Evolutionary conservation across 1,140 invertebrate species (phyloP).

Genomic region (Battus philenor): DNA sequence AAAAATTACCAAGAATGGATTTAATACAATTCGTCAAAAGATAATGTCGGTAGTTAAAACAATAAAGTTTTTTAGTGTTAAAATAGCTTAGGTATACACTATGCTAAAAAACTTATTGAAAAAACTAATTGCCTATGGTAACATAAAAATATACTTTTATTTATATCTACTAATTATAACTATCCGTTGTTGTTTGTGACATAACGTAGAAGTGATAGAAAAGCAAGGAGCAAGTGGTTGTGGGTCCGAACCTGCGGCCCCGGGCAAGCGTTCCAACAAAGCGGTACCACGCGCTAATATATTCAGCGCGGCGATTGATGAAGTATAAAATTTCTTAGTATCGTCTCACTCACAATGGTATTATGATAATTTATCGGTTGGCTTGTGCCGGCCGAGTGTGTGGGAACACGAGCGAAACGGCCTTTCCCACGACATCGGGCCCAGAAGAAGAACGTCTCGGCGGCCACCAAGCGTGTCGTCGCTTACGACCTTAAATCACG

Average conservation of each 20-base stretch:
- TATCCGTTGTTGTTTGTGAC: too few relatives aligned
- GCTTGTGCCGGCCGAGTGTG: slow-evolving; percentile 73
- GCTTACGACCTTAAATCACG: slow-evolving; percentile 43
- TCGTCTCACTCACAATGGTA: slow-evolving; percentile 74
- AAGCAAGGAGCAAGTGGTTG: slow-evolving; percentile 27
- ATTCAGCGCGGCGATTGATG: slow-evolving; percentile 72
- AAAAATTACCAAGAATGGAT: too few relatives aligned
- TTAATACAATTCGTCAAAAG: too few relatives aligned
- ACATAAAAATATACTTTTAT: too few relatives aligned
- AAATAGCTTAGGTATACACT: too few relatives aligned
- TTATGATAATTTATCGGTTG: slow-evolving; percentile 76
- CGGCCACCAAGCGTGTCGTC: slow-evolving; percentile 24
- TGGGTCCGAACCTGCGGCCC: slow-evolving; percentile 24
- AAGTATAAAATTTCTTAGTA: slow-evolving; percentile 75
- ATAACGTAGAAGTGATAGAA: slow-evolving; percentile 46
- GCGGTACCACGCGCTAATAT: slow-evolving; percentile 66
- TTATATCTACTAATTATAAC: too few relatives aligned
- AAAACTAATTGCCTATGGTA: too few relatives aligned
- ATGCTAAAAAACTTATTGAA: too few relatives aligned
- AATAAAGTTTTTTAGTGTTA: too few relatives aligned
- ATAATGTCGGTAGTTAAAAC: too few relatives aligned
- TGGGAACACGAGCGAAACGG: slow-evolving; percentile 71
- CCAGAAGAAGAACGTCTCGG: slow-evolving; percentile 47
- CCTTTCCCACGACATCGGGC: slow-evolving; percentile 63
- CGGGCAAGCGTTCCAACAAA: slow-evolving; percentile 47